These are phyloP conservation scores for Punctoribates punctum DNA, from an alignment of 2,888 invertebrate species.

Conservation along the genomic window DNA sequence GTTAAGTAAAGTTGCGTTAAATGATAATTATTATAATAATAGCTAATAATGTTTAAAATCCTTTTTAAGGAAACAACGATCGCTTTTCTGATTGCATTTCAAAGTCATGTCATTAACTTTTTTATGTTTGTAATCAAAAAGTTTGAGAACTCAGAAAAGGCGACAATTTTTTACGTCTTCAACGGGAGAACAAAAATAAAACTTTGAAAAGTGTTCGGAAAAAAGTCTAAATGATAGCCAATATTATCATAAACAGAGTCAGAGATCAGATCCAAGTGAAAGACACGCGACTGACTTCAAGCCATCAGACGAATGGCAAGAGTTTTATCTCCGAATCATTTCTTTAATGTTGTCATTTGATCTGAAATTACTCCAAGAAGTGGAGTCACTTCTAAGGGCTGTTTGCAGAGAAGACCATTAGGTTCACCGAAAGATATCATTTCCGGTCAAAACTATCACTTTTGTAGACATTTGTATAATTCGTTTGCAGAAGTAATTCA, in stretches of 20 bases:
- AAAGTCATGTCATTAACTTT: constrained; percentile 22
- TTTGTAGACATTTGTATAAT: neutral
- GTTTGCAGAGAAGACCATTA: neutral
- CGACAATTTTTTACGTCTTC: neutral
- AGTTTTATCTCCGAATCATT: neutral
- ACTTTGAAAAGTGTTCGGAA: neutral
- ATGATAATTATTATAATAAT: neutral
- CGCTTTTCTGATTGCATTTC: constrained; percentile 21
- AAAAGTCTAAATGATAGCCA: neutral
- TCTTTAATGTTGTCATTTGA: neutral
- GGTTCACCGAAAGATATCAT: neutral
- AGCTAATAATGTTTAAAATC: neutral
- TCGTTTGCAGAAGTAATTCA: neutral
- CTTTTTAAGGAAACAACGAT: neutral
- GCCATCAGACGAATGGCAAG: neutral
- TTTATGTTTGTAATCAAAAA: neutral
- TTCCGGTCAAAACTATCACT: constrained; percentile 10
- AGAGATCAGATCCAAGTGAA: constrained; percentile 1
- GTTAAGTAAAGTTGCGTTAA: neutral
- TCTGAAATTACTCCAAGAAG: neutral
- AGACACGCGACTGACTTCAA: constrained; percentile 24
- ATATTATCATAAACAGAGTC: neutral
- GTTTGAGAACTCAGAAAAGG: neutral
- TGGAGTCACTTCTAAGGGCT: neutral
- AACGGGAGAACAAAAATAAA: neutral